These are phyloP conservation scores for Ips typographus DNA, from an alignment of 1,140 invertebrate genomes.

Conservation along the genomic window DNA sequence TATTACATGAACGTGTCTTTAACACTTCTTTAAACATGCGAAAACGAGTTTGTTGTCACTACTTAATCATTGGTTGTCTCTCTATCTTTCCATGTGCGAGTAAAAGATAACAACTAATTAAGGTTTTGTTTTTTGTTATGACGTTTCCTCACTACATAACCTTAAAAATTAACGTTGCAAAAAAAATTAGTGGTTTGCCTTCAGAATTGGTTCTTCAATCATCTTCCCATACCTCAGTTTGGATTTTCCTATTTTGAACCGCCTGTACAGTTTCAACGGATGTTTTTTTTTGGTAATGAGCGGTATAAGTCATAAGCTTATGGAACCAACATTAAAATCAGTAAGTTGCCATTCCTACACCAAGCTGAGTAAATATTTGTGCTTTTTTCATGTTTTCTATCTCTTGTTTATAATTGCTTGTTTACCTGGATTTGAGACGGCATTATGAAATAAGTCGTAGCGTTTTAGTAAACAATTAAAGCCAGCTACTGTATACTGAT, in stretches of 20 bases:
- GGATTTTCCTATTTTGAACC: not conserved
- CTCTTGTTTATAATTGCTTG: too few species aligned
- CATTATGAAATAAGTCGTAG: too few species aligned
- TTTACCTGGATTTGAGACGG: too few species aligned
- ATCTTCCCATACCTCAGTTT: not conserved
- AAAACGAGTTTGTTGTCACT: not conserved
- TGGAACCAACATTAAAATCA: not conserved
- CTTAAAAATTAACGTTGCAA: not conserved
- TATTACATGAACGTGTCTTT: not conserved
- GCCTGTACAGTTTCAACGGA: not conserved
- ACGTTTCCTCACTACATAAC: not conserved
- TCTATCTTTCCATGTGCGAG: not conserved
- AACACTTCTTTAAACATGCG: not conserved
- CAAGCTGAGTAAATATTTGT: too few species aligned
- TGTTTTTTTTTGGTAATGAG: not conserved
- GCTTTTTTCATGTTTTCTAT: too few species aligned
- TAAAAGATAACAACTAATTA: not conserved
- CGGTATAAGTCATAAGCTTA: not conserved
- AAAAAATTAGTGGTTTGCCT: not conserved
- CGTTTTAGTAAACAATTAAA: too few species aligned
- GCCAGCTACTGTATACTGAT: too few species aligned
- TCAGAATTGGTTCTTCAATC: not conserved
- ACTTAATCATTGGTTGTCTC: not conserved
- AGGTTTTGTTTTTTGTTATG: not conserved
- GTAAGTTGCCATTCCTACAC: not conserved